Percentiles rank a stretch among this genome's conserved stretches.
Evolutionary conservation across 2,797 vertebrate genomes (phyloP).

Genomic region (Hypotaenidia philippensis): DNA sequence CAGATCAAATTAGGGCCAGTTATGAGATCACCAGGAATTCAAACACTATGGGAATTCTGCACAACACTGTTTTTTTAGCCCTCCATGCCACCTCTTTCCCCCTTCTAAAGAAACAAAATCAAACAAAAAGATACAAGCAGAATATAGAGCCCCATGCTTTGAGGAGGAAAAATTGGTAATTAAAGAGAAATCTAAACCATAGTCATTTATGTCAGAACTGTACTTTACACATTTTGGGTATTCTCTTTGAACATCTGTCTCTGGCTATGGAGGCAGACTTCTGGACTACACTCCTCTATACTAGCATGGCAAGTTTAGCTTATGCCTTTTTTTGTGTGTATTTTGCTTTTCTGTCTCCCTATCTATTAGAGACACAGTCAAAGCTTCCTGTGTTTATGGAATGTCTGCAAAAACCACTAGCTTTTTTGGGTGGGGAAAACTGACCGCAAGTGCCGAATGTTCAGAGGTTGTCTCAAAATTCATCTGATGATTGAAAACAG

Average conservation of each 20-base stretch:
- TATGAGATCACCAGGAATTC: neutral
- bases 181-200: neutral
- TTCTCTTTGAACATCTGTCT: constrained; percentile 19
- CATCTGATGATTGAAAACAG: constrained; percentile 57
- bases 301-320: neutral
- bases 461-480: constrained; percentile 46
- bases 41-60: neutral
- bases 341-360: constrained; percentile 57
- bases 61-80: neutral
- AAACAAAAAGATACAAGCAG: neutral
- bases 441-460: constrained; percentile 43
- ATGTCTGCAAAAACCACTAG: constrained; percentile 72
- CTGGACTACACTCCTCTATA: neutral
- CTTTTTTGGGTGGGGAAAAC: constrained; percentile 17
- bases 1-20: neutral
- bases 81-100: neutral
- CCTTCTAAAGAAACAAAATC: neutral
- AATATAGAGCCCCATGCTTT: neutral
- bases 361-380: constrained; percentile 69
- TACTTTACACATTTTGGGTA: neutral
- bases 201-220: neutral
- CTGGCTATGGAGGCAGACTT: neutral
- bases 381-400: constrained; percentile 76
- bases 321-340: neutral
- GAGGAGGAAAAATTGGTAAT: neutral